Percentiles rank a stretch among this genome's conserved stretches.
Conservation (phyloP, 1,140 invertebrate species). For the Drosophila prosaltans region DNA sequence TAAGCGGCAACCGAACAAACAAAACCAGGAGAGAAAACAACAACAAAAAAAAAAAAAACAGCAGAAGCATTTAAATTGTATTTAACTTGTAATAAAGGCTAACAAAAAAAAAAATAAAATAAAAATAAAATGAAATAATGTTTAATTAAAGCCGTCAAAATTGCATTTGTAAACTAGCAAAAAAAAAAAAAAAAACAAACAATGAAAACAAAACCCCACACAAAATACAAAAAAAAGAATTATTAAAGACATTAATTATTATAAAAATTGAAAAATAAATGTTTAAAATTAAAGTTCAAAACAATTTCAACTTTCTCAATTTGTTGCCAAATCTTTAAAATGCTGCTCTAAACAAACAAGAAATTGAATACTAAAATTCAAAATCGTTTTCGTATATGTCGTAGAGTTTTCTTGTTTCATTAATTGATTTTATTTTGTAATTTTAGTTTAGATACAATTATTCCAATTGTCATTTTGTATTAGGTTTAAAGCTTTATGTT, state of each 20-base stretch:
- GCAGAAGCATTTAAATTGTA: constrained; percentile 73
- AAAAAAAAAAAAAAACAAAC: constrained; percentile 33
- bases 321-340: constrained; percentile 36
- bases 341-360: constrained; percentile 8
- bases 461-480: constrained; percentile 68
- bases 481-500: constrained; percentile 78
- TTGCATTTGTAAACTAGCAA: constrained; percentile 75
- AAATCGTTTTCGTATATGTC: background rate
- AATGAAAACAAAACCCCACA: background rate
- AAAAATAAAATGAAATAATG: constrained; percentile 32
- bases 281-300: constrained; percentile 27
- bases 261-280: constrained; percentile 20
- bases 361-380: background rate
- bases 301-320: constrained; percentile 20
- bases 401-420: constrained; percentile 1
- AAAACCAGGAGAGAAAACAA: constrained; percentile 3
- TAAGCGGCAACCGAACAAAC: constrained; percentile 34
- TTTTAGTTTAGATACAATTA: constrained; percentile 53
- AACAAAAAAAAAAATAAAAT: constrained; percentile 20
- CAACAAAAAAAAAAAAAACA: constrained; percentile 29
- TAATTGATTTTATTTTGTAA: constrained; percentile 43
- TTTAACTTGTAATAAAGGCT: constrained; percentile 66
- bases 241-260: constrained; percentile 19
- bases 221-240: constrained; percentile 10
- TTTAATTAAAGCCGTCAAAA: constrained; percentile 72